A percentile compares a stretch with the other conserved stretches of the same genome.
These are phyloP conservation scores for Carassius carassius DNA, from an alignment of 2,113 vertebrate species.

Conservation along the genomic window DNA sequence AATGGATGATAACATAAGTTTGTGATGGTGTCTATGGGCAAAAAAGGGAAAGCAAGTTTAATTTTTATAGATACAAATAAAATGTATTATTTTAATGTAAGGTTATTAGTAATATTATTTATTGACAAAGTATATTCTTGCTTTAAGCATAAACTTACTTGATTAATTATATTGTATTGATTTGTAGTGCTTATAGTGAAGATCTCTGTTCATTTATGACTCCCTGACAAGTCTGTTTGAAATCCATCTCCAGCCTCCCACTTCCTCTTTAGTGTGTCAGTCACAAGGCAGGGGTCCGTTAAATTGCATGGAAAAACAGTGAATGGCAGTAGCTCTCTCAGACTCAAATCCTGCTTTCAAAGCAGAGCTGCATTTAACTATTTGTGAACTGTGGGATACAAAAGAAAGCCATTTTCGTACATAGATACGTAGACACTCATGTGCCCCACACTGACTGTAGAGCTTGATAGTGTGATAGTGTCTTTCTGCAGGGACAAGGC, in stretches of 20 bases:
- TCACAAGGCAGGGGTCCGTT: neutral
- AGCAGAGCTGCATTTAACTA: neutral
- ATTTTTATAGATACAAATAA: neutral
- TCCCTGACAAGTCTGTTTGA: neutral
- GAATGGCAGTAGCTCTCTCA: neutral
- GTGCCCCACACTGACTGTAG: neutral
- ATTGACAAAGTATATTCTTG: neutral
- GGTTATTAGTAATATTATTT: neutral
- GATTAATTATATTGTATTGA: neutral
- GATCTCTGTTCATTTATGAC: neutral
- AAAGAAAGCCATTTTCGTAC: neutral
- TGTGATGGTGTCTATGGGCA: neutral
- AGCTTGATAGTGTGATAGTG: neutral
- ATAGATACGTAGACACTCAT: conserved; percentile 3
- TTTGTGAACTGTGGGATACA: neutral
- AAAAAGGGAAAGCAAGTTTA: neutral
- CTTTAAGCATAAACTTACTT: neutral
- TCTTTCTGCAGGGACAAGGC: neutral
- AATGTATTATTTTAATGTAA: neutral
- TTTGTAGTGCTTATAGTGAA: neutral
- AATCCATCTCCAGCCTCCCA: neutral
- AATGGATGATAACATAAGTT: neutral
- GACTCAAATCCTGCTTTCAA: conserved; percentile 13
- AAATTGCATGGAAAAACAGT: conserved; percentile 20
- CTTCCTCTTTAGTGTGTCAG: neutral